Evolutionary conservation across 2,113 vertebrate species (phyloP), one percentile per base, ranked within the genome.

Genomic region (Lepisosteus osseus): DNA sequence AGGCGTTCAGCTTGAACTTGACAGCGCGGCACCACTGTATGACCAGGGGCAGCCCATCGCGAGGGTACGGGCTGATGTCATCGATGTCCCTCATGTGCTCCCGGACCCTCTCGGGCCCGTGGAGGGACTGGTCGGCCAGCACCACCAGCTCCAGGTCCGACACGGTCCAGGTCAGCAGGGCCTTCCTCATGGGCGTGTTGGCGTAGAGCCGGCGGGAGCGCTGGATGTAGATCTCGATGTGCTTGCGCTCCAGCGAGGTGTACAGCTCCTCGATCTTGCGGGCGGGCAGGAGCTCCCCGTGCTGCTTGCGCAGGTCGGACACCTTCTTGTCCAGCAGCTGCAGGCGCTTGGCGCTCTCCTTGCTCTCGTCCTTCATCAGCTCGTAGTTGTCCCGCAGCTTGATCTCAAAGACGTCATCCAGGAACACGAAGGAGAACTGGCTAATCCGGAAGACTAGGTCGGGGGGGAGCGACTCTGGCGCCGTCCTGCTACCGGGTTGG

Each of bases 221-320:
- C 86, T 99, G 97, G 85, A 99, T 97, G 87, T 99, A 99, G 83
- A 99, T 98, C 90, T 98, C 96, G 0, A 98, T 99, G 92, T 99
- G 96, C 80, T 97, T 98, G 69, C 95, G 95, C 89, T 99, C 97
- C 89, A 99, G 86, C 0, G 96, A 96, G 65, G 97, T 94, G 0
- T 99, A 99, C 1, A 99, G 92, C 77, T 99, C 97, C 83, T 99
- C 97, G 1, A 99, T 98, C 87, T 99, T 99, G 65, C 97, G 94
- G 12, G 97, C 97, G 0, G 97, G 97, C 54, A 99, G 77, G 76
- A 99, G 90, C 80, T 99, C 97, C 0, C 97, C 97, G 0, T 98
- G 97, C 79, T 97, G 97, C 76, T 97, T 97, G 47, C 97, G 92
- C 57, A 98, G 89, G 2, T 97, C 97, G 0, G 95, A 94, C 79